Evolutionary conservation across 2,113 vertebrate species (phyloP).

Genomic region (Microcebus tavaratra): DNA sequence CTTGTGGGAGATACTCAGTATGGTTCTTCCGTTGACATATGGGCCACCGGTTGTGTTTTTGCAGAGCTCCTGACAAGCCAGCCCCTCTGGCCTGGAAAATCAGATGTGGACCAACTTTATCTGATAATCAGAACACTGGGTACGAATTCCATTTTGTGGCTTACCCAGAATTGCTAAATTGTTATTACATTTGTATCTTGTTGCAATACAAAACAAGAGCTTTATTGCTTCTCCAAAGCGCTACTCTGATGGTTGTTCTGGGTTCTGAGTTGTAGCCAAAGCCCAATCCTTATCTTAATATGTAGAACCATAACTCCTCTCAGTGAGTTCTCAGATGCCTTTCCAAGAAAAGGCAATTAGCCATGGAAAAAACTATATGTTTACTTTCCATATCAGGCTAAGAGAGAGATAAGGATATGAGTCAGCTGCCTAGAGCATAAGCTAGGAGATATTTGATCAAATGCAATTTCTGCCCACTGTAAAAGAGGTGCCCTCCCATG

Average conservation of each 20-base stretch:
- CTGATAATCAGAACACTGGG: conserved; percentile 94
- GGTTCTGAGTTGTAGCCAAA: not conserved
- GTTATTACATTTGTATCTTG: not conserved
- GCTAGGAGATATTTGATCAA: not conserved
- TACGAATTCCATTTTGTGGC: conserved; percentile 73
- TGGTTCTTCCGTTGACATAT: conserved; percentile 93
- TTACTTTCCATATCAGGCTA: not conserved
- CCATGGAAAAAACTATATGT: not conserved
- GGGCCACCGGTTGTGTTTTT: conserved; percentile 95
- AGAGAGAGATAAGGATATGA: not conserved
- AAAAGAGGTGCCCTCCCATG: not conserved
- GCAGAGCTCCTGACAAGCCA: conserved; percentile 93
- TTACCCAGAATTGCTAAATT: not conserved
- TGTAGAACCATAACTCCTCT: not conserved
- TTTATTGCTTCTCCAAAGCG: not conserved
- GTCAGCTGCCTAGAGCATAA: not conserved
- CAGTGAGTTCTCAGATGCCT: not conserved
- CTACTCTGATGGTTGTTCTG: not conserved
- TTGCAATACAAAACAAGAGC: not conserved
- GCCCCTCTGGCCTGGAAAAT: conserved; percentile 96
- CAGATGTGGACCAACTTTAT: conserved; percentile 96
- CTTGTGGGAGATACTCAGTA: conserved; percentile 97
- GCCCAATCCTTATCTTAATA: not conserved
- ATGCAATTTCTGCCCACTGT: not conserved
- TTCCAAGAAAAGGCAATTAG: conserved; percentile 42